Percentiles rank a stretch among this genome's conserved stretches.
phyloP scores from a whole-genome alignment of 2,113 vertebrate genomes.

The Speoplatyrhinus poulsoni region DNA sequence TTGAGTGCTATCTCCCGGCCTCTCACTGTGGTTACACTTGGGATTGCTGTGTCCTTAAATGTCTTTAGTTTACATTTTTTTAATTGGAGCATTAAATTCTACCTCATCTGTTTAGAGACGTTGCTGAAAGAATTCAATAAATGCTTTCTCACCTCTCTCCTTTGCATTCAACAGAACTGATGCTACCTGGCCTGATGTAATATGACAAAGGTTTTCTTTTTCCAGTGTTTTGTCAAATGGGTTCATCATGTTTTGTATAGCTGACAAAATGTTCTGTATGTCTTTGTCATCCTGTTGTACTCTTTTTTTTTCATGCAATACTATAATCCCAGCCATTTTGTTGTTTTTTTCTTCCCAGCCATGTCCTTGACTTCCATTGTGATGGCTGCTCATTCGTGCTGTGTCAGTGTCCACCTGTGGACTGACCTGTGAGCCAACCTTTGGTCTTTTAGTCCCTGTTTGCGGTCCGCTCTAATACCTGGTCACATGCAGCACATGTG shows the following conservation, averaged over 20 bases:
- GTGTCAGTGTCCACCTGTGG: conserved; percentile 12
- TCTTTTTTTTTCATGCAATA: neutral
- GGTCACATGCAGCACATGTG: conserved; percentile 6
- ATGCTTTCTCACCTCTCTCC: conserved; percentile 6
- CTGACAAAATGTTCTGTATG: neutral
- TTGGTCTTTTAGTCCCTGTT: conserved; percentile 11
- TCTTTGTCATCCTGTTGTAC: conserved; percentile 5
- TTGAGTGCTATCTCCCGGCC: conserved; percentile 4
- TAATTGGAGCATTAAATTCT: conserved; percentile 3
- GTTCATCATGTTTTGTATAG: conserved; percentile 15
- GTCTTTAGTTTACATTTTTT: conserved; percentile 9
- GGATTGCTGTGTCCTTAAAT: conserved; percentile 3
- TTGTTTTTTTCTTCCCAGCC: neutral
- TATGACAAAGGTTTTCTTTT: conserved; percentile 6
- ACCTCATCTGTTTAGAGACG: neutral
- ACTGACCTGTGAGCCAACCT: conserved; percentile 10
- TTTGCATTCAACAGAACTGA: neutral
- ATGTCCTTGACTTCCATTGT: conserved; percentile 7
- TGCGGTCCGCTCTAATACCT: conserved; percentile 10
- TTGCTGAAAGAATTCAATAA: conserved; percentile 6
- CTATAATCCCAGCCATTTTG: neutral
- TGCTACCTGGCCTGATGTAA: conserved; percentile 5
- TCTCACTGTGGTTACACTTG: neutral
- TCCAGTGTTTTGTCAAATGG: conserved; percentile 13
- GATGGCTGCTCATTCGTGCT: conserved; percentile 9